Conservation (phyloP, 1,140 invertebrate genomes). For the Ganaspis sp. region DNA sequence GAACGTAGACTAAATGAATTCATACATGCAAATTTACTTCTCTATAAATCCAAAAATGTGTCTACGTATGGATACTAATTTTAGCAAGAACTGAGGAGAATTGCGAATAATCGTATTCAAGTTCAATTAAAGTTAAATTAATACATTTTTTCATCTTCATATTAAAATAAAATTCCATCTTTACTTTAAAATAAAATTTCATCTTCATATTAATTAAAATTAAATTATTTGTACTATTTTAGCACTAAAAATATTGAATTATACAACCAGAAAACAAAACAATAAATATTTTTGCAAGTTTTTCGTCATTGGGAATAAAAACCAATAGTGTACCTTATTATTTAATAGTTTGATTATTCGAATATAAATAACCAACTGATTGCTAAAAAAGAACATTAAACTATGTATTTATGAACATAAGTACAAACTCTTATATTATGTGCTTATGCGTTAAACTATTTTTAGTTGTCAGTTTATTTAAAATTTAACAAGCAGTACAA, state of each 20-base stretch:
- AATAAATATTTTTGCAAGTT: background rate
- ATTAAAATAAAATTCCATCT: too few species aligned
- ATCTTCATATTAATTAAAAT: too few species aligned
- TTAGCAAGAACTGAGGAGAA: background rate
- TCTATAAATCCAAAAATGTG: constrained; percentile 15
- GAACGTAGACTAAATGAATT: constrained; percentile 38
- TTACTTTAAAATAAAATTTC: too few species aligned
- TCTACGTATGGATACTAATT: background rate
- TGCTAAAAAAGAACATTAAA: background rate
- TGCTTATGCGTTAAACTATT: constrained; percentile 1
- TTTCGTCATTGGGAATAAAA: background rate
- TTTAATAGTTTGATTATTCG: background rate
- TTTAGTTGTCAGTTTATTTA: background rate
- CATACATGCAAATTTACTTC: constrained; percentile 20
- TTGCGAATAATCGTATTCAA: too few species aligned
- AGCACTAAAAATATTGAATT: too few species aligned
- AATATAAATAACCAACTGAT: background rate
- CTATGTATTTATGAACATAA: too few species aligned
- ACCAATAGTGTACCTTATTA: background rate
- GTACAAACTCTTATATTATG: background rate
- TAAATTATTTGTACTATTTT: too few species aligned
- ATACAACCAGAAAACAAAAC: too few species aligned
- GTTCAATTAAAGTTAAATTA: too few species aligned
- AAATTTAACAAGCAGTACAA: background rate
- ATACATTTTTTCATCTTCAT: too few species aligned